Percentiles rank a stretch among this genome's conserved stretches.
Conservation (phyloP, 2,888 invertebrate species). For the Eupithecia insigniata region DNA sequence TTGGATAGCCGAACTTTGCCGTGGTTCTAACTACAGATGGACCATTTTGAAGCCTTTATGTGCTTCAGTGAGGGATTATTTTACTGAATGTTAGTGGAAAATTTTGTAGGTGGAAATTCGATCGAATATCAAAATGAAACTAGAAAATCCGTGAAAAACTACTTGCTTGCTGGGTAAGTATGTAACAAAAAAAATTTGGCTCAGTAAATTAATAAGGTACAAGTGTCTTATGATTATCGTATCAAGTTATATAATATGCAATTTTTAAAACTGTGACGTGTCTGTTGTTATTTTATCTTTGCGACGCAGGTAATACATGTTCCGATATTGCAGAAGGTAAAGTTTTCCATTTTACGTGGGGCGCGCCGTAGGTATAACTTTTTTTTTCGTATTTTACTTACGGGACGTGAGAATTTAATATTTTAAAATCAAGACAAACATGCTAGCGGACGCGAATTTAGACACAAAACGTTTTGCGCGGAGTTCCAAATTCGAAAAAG, state of each 20-base stretch:
- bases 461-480: not conserved
- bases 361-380: slow-evolving; percentile 47
- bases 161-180: not conserved
- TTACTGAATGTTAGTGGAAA: not conserved
- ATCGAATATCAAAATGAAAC: not conserved
- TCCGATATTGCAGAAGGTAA: slow-evolving; percentile 69
- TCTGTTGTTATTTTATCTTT: slow-evolving; percentile 46
- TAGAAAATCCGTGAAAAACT: not conserved
- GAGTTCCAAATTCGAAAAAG: slow-evolving; percentile 38
- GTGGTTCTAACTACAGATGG: slow-evolving; percentile 4
- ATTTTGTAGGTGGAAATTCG: not conserved
- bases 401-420: not conserved
- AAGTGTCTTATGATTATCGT: too few species aligned
- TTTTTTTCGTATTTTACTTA: slow-evolving; percentile 25
- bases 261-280: not conserved
- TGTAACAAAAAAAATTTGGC: not conserved
- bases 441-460: not conserved
- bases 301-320: slow-evolving; percentile 60
- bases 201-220: not conserved
- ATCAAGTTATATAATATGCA: not conserved
- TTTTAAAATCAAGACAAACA: not conserved
- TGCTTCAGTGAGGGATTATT: slow-evolving; percentile 17
- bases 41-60: not conserved
- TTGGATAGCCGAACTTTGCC: slow-evolving; percentile 52
- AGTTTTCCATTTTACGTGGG: slow-evolving; percentile 69